Evolutionary conservation across 2,113 vertebrate species (phyloP), one percentile per base, ranked within the genome.

Genomic region (Lethenteron camtschaticum): DNA sequence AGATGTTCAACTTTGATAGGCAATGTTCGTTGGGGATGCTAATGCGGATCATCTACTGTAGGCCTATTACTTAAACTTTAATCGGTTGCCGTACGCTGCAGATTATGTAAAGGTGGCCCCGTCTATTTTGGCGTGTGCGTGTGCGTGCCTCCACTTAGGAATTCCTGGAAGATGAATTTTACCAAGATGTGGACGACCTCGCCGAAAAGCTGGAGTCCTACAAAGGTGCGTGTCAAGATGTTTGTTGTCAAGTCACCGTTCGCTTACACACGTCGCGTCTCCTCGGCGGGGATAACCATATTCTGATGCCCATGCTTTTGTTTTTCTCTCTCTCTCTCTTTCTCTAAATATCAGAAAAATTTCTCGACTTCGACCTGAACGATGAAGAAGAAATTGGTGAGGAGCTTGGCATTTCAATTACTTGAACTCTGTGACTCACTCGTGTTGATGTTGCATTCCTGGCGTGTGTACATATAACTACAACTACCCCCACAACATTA

Each of bases 381-480:
- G 90, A 96, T 70, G 82, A 97, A 76, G 92, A 87, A 55, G 94
- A 97, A 70, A 96, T 99, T 6, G 94, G 94, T 99, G 79, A 95
- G 92, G 86, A 75, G 2, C 12, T 73, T 13, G 3, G 18, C 7
- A n/a, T 13, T 11, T 13, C 9, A 11, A 41, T 55, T 3, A 10
- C 10, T 9, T 69, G 9, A 69, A 55, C 13, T 10, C 57, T 55
- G 7, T 55, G 16, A 10, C 55, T 56, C 16, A 55, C 24, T 69
- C 24, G 13, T n/a, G 2, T 55, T 55, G 55, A 69, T 13, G 11
- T n/a, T 9, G n/a, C 60, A n/a, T 14, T 14, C 66, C 66, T 68
- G 3, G 9, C 41, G 20, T 4, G 8, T 10, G 8, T n/a, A 69
- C 4, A 11, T 18, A 2, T 20, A 12, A 10, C 10, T 56, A 2